phyloP scores from a whole-genome alignment of 2,113 vertebrate species.

The Lophius piscatorius region DNA sequence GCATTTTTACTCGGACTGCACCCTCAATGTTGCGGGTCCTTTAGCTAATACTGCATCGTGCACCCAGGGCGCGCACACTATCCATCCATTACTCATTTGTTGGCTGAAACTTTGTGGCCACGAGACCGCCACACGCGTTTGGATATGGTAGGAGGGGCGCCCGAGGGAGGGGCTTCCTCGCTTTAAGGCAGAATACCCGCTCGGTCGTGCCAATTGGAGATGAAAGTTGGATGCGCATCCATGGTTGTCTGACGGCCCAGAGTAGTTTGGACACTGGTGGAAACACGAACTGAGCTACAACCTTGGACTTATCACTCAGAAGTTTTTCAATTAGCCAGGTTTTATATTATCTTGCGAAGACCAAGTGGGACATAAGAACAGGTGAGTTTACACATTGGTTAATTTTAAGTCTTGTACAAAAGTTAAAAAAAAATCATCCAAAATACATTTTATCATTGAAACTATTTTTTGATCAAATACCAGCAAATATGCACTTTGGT shows the following conservation, averaged over 20 bases:
- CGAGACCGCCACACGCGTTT: conserved; percentile 82
- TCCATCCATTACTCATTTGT: conserved; percentile 7
- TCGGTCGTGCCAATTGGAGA: conserved; percentile 60
- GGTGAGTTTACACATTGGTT: conserved; percentile 53
- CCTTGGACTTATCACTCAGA: conserved; percentile 23
- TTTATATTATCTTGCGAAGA: conserved; percentile 17
- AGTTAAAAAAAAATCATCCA: background rate
- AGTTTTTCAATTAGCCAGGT: conserved; percentile 8
- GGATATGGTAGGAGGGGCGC: conserved; percentile 65
- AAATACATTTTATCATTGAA: background rate
- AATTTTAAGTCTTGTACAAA: too few relatives aligned
- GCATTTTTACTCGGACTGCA: too few relatives aligned
- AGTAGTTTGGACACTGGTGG: conserved; percentile 31
- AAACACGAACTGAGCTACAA: conserved; percentile 35
- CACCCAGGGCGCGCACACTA: background rate
- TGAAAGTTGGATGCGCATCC: conserved; percentile 57
- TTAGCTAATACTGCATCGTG: too few relatives aligned
- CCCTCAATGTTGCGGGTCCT: too few relatives aligned
- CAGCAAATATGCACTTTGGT: too few relatives aligned
- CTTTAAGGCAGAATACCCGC: conserved; percentile 55
- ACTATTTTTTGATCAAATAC: too few relatives aligned
- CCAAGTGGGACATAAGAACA: conserved; percentile 26
- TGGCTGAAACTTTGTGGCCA: conserved; percentile 71
- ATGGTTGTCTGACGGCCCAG: conserved; percentile 63
- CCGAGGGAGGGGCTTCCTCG: conserved; percentile 70